Conservation (phyloP, 2,113 vertebrate species). For the Urocitellus parryii region DNA sequence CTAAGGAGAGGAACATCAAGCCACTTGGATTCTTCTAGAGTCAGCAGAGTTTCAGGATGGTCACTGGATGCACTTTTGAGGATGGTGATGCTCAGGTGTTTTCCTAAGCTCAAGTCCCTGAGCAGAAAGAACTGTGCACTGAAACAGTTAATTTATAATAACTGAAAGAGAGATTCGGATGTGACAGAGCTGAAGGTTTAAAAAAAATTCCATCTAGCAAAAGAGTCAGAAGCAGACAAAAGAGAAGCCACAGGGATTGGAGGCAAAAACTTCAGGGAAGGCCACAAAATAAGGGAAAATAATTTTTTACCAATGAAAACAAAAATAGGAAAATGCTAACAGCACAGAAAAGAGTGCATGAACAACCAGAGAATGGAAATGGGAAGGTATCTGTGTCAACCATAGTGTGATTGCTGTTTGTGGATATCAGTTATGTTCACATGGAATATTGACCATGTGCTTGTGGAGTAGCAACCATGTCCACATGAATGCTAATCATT, state of each 20-base stretch:
- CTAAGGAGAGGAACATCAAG: background rate
- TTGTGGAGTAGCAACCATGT: background rate
- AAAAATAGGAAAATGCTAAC: background rate
- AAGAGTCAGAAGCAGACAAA: background rate
- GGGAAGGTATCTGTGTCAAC: background rate
- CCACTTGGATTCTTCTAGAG: background rate
- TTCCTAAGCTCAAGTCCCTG: background rate
- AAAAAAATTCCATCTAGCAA: background rate
- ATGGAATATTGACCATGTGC: rapidly evolving
- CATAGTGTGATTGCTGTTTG: background rate
- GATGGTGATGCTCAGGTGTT: background rate
- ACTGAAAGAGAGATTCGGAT: background rate
- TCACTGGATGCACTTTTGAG: background rate
- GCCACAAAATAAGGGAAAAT: background rate
- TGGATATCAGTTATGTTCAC: rapidly evolving
- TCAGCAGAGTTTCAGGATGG: background rate
- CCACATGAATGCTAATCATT: background rate
- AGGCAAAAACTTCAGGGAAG: background rate
- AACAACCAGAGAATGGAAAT: background rate
- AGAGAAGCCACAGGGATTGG: background rate
- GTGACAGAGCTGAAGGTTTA: background rate
- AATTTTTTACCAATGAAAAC: background rate
- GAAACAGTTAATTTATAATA: background rate
- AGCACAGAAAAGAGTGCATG: background rate
- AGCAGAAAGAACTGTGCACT: background rate